phyloP scores from a whole-genome alignment of 2,888 invertebrate genomes.

The Scaptomyza flava region DNA sequence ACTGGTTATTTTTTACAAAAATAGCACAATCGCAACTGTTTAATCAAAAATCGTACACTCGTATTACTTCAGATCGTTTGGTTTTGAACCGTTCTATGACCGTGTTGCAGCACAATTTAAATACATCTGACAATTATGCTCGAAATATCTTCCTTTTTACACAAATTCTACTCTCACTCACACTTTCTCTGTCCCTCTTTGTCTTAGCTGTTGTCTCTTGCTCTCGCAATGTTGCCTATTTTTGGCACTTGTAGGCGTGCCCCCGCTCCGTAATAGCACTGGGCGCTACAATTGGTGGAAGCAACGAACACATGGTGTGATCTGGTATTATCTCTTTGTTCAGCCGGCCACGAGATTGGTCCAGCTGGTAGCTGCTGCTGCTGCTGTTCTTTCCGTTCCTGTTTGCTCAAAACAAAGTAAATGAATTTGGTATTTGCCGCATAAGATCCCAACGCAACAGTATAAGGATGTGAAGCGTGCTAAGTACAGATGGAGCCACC shows the following conservation, averaged over 20 bases:
- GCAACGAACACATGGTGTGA: slow-evolving; percentile 72
- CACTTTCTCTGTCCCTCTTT: background rate
- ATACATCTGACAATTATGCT: slow-evolving; percentile 47
- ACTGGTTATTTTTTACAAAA: background rate
- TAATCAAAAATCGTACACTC: background rate
- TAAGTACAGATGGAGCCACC: slow-evolving; percentile 62
- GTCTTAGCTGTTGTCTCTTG: slow-evolving; percentile 27
- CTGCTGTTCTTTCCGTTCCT: slow-evolving; percentile 11
- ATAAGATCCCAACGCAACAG: slow-evolving; percentile 5
- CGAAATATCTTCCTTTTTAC: slow-evolving; percentile 70
- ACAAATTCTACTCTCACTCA: slow-evolving; percentile 20
- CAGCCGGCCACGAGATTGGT: slow-evolving; percentile 63
- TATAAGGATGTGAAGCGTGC: slow-evolving; percentile 65
- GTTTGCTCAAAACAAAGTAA: slow-evolving; percentile 53
- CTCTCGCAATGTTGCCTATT: slow-evolving; percentile 76
- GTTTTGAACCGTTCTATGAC: slow-evolving; percentile 84
- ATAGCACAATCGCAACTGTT: background rate
- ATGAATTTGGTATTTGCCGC: slow-evolving; percentile 26
- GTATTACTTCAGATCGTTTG: slow-evolving; percentile 4
- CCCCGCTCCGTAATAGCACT: slow-evolving; percentile 32
- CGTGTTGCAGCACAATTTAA: slow-evolving; percentile 82
- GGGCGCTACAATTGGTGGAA: slow-evolving; percentile 68
- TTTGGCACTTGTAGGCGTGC: slow-evolving; percentile 82
- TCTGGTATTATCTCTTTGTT: slow-evolving; percentile 48
- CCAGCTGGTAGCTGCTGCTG: slow-evolving; percentile 51